Percentiles rank a stretch among this genome's conserved stretches.
These are phyloP conservation scores for Sialis fuliginosa DNA, from an alignment of 2,888 invertebrate genomes.

Conservation along the genomic window DNA sequence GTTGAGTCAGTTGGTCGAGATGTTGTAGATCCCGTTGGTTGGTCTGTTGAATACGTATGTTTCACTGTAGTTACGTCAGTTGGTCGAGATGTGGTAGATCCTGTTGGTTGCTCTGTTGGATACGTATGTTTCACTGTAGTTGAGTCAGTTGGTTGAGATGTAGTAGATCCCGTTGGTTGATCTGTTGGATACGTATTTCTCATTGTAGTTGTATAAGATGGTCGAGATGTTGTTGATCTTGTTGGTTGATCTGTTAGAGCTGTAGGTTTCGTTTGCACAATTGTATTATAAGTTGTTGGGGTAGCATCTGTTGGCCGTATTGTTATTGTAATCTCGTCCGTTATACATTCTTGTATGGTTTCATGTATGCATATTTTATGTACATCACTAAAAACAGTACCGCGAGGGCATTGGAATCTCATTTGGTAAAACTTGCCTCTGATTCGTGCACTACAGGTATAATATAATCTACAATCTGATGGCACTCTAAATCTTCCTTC, in stretches of 20 bases:
- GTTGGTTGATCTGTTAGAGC: too few species aligned
- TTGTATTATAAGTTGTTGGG: neutral
- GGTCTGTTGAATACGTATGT: too few species aligned
- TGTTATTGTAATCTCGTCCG: neutral
- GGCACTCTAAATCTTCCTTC: conserved; percentile 22
- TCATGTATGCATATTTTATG: conserved; percentile 11
- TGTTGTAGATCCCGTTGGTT: too few species aligned
- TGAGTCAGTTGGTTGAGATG: too few species aligned
- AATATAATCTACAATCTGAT: conserved; percentile 24
- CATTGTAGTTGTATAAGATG: too few species aligned
- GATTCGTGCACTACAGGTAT: conserved; percentile 21
- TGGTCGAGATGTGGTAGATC: too few species aligned
- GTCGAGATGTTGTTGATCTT: neutral
- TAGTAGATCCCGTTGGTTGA: too few species aligned
- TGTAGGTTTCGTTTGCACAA: neutral
- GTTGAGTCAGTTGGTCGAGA: too few species aligned
- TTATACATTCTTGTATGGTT: neutral
- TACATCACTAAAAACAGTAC: conserved; percentile 13
- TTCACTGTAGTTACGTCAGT: too few species aligned
- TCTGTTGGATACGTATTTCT: too few species aligned
- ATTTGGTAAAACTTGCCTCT: conserved; percentile 22
- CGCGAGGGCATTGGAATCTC: conserved; percentile 17
- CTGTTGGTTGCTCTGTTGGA: too few species aligned
- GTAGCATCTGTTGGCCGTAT: neutral
- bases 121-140: too few species aligned